phyloP scores from a whole-genome alignment of 1,140 invertebrate genomes.

The Euschistus heros region DNA sequence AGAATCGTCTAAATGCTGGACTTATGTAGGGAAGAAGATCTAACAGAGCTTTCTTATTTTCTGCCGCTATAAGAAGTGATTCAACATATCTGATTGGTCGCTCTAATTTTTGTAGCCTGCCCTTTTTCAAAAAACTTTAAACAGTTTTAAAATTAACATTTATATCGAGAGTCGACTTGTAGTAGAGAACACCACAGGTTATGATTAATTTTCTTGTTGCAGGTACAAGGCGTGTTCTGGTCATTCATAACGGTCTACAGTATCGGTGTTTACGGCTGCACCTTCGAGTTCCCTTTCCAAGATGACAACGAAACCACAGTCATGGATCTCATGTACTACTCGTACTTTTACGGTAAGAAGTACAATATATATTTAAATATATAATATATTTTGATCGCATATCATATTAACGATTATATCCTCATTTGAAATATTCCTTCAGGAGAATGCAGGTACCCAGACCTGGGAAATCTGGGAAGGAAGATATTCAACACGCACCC shows the following conservation, averaged over 20 bases:
- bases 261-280: constrained; percentile 17
- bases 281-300: background rate
- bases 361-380: background rate
- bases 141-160: no score
- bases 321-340: constrained; percentile 11
- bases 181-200: no score
- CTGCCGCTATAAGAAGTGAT: no score
- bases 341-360: constrained; percentile 19
- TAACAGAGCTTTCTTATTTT: no score
- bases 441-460: background rate
- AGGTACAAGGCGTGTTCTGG: constrained; percentile 22
- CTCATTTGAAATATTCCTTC: background rate
- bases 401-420: no score
- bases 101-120: no score
- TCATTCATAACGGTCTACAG: constrained; percentile 17
- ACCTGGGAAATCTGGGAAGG: background rate
- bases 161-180: no score
- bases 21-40: no score
- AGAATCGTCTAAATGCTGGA: no score
- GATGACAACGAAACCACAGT: background rate
- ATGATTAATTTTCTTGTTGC: constrained; percentile 4
- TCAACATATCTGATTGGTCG: no score
- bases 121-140: no score
- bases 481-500: background rate
- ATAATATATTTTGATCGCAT: no score